Percentiles rank a stretch among this genome's conserved stretches.
Conservation (phyloP, 2,797 vertebrate species). For the Nyctibius grandis region DNA sequence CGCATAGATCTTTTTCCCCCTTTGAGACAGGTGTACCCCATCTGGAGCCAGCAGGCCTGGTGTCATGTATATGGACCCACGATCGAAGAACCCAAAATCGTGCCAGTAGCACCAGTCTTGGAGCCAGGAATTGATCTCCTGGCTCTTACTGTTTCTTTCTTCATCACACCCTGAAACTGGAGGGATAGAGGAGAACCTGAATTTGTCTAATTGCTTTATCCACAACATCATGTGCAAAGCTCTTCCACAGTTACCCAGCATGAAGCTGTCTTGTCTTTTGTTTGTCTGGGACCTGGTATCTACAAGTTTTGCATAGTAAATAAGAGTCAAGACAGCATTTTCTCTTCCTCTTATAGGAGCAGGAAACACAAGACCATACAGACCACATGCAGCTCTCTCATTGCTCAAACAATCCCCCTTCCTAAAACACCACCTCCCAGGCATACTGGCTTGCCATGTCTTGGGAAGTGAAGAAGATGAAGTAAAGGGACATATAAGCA, state of each 20-base stretch:
- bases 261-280: neutral
- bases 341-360: neutral
- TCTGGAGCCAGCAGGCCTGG: too few species aligned
- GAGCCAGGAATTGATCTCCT: too few species aligned
- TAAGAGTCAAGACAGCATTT: neutral
- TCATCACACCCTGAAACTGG: too few species aligned
- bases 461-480: neutral
- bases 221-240: neutral
- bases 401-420: neutral
- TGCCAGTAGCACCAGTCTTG: too few species aligned
- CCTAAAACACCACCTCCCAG: neutral
- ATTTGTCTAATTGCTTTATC: neutral
- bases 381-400: fast-evolving
- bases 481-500: neutral
- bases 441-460: neutral
- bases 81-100: too few species aligned
- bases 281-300: neutral
- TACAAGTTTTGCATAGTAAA: neutral
- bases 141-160: too few species aligned
- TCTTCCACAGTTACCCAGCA: neutral
- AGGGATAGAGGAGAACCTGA: too few species aligned
- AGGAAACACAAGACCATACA: neutral
- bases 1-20: too few species aligned
- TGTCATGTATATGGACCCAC: too few species aligned
- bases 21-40: too few species aligned